Evolutionary conservation across 2,888 invertebrate species (phyloP).

Genomic region (Ptychoptera contaminata): DNA sequence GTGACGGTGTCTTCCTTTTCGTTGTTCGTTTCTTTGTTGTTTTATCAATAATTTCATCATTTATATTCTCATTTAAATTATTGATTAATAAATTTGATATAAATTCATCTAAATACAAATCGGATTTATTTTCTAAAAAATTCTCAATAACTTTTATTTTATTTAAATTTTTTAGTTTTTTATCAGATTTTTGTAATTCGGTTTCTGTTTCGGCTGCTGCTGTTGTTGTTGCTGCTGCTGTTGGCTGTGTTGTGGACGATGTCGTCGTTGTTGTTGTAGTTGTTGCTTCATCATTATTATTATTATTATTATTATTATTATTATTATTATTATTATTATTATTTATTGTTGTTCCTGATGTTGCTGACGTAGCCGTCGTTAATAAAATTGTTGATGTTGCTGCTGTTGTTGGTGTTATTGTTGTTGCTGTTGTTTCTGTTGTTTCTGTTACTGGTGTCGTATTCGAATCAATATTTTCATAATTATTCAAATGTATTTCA

Average conservation of each 20-base stretch:
- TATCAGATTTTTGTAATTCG: not conserved
- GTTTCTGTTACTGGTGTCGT: conserved; percentile 14
- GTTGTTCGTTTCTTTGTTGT: conserved; percentile 1
- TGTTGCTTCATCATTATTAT: conserved; percentile 1
- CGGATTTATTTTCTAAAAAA: not conserved
- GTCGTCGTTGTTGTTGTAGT: not conserved
- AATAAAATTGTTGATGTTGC: too few species aligned
- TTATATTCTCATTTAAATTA: conserved; percentile 34
- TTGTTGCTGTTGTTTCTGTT: not conserved
- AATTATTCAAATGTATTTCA: too few species aligned
- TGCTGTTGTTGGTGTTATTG: conserved; percentile 2
- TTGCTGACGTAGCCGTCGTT: too few species aligned
- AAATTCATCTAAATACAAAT: conserved; percentile 29
- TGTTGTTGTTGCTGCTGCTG: conserved; percentile 6
- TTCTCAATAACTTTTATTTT: too few species aligned
- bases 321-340: not conserved
- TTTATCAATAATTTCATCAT: conserved; percentile 30
- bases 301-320: not conserved
- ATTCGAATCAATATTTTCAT: conserved; percentile 6
- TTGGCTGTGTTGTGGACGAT: conserved; percentile 3
- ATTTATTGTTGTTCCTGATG: not conserved
- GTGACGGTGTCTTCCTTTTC: too few species aligned
- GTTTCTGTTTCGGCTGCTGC: not conserved
- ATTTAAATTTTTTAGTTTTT: not conserved
- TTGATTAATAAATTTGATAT: conserved; percentile 37